These are phyloP conservation scores for Mythimna impura DNA, from an alignment of 2,888 invertebrate species.

Conservation along the genomic window DNA sequence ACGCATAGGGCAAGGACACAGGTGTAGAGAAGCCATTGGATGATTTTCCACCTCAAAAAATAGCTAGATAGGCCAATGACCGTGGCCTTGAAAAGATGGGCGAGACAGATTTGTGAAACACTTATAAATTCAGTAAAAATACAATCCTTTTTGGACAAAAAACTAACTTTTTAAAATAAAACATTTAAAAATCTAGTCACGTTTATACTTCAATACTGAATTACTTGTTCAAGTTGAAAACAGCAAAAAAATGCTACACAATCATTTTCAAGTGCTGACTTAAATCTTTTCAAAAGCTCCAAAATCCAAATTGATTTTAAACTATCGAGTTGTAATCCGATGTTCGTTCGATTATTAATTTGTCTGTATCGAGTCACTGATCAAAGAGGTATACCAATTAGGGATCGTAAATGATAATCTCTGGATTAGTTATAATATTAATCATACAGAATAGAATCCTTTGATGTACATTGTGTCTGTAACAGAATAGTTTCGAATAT, in stretches of 20 bases:
- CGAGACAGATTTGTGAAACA: background rate
- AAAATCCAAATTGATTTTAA: slow-evolving; percentile 19
- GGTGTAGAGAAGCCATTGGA: no score
- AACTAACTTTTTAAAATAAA: background rate
- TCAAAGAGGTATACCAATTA: slow-evolving; percentile 38
- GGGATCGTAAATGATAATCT: slow-evolving; percentile 17
- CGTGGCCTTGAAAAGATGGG: background rate
- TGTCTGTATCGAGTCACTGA: slow-evolving; percentile 25
- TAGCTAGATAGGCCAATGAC: background rate
- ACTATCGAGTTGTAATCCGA: slow-evolving; percentile 30
- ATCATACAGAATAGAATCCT: background rate
- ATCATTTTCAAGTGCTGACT: background rate
- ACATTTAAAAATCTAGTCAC: background rate
- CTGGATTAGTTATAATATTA: background rate
- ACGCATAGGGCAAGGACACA: no score
- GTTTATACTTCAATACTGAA: background rate
- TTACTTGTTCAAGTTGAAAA: background rate
- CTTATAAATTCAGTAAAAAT: background rate
- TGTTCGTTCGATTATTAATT: slow-evolving; percentile 29
- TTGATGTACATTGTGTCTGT: slow-evolving; percentile 10
- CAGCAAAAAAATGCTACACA: background rate
- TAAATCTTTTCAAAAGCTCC: background rate
- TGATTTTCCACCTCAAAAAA: no score
- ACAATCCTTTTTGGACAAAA: background rate
- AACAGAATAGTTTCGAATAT: background rate